Conservation (phyloP, 2,113 vertebrate genomes). For the Anhinga rufa region DNA sequence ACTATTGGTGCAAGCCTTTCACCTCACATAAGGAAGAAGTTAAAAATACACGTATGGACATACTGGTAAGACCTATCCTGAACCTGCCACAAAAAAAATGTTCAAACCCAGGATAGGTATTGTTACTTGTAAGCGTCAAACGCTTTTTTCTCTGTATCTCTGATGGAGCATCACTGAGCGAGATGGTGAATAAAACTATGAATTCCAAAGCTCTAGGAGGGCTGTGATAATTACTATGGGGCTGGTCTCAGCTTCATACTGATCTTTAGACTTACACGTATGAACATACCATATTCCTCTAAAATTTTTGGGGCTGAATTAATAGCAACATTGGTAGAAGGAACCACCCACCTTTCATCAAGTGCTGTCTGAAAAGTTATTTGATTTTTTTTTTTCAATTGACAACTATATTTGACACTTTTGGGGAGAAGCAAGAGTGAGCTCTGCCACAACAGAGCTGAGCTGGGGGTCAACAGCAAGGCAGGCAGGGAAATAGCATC, state of each 20-base stretch:
- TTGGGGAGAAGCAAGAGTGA: neutral
- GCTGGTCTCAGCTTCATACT: neutral
- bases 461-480: neutral
- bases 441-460: neutral
- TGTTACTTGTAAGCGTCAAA: neutral
- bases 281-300: neutral
- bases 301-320: neutral
- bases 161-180: neutral
- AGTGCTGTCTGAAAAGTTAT: neutral
- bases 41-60: neutral
- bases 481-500: neutral
- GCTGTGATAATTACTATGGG: neutral
- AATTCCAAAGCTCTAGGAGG: neutral
- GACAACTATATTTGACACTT: neutral
- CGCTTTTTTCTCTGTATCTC: neutral
- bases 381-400: neutral
- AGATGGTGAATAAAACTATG: neutral
- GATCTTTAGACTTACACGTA: neutral
- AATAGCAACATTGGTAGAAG: neutral
- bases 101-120: neutral
- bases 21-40: neutral
- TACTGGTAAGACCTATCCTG: neutral
- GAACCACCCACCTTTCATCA: slow-evolving; percentile 13
- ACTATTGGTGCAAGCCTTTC: neutral
- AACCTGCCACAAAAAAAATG: neutral